These are phyloP conservation scores for Microctonus aethiopoides DNA, from an alignment of 2,888 invertebrate species.

Conservation along the genomic window DNA sequence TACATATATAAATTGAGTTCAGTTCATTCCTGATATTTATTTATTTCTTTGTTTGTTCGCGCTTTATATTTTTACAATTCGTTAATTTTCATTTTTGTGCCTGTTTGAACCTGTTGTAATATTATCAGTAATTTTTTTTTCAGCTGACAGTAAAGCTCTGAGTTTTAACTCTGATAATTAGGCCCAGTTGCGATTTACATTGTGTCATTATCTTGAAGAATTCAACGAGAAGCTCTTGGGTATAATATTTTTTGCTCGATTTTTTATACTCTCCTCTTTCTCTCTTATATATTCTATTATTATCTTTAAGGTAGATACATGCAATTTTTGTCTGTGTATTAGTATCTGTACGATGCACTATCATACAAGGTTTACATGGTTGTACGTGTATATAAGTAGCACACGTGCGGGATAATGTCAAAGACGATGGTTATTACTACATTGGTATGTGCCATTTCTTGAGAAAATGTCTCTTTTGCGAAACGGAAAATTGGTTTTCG, in stretches of 20 bases:
- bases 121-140: background rate
- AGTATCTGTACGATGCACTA: background rate
- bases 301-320: background rate
- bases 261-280: background rate
- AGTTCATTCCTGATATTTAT: background rate
- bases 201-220: background rate
- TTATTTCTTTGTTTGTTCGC: slow-evolving; percentile 24
- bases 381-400: background rate
- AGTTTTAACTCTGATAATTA: background rate
- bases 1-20: slow-evolving; percentile 17
- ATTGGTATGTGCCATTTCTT: background rate
- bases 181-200: background rate
- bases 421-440: slow-evolving; percentile 13
- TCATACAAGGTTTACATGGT: background rate
- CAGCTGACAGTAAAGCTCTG: background rate
- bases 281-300: background rate
- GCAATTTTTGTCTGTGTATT: background rate
- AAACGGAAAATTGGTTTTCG: slow-evolving; percentile 30
- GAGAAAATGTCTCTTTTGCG: slow-evolving; percentile 2
- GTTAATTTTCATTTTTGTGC: slow-evolving; percentile 14
- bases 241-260: too few relatives aligned
- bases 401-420: slow-evolving; percentile 7
- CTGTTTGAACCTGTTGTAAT: background rate
- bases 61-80: slow-evolving; percentile 14
- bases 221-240: too few relatives aligned